Base-by-base conservation (phyloP, 2,113 vertebrate species). In the Cyanoderma ruficeps region DNA sequence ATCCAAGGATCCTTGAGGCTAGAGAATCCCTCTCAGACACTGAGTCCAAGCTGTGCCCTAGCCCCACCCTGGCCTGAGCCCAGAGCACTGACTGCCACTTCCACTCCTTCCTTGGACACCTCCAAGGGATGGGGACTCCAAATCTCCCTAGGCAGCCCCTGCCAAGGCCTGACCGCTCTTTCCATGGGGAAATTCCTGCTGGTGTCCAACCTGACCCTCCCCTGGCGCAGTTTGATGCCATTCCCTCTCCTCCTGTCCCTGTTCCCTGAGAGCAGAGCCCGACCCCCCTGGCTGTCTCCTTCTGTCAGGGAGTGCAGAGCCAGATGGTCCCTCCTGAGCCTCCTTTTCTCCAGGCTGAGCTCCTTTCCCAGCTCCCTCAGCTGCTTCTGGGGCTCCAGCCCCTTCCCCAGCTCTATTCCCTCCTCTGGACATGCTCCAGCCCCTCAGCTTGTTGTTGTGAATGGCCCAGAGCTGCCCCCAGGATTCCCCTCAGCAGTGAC, bases 11-110 rank as follows among this genome's bases (percentile, higher is more conserved):
- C 7, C 10, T 3, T 19, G 35, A 20, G 33, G 22, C 0, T 59
- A 33, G 27, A 52, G 20, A 65, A 59, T 4, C 18, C 27, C 52
- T 37, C 13, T 9, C 30, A 42, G 49, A 0, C 57, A 2, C 3
- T 0, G 3, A 47, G 28, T 53, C 55, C 33, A 6, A 4, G 2
- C 23, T 71, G n/a, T 47, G 13, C 7, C 47, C 2, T 0, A 4
- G 39, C 0, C 39, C 28, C 39, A 52, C 33, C 63, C 0, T 52
- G 22, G 68, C 27, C 37, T 53, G 25, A 77, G 37, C 76, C 25
- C 39, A 55, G 49, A 33, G 46, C 28, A 0, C 55, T 8, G 3
- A 46, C 23, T 69, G 64, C 28, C 41, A 61, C 8, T 1, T 31
- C 71, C 71, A 76, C 31, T 0, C 3, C 3, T 55, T 15, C 28